phyloP scores from a whole-genome alignment of 2,888 invertebrate genomes.

The Pheosia gnoma region DNA sequence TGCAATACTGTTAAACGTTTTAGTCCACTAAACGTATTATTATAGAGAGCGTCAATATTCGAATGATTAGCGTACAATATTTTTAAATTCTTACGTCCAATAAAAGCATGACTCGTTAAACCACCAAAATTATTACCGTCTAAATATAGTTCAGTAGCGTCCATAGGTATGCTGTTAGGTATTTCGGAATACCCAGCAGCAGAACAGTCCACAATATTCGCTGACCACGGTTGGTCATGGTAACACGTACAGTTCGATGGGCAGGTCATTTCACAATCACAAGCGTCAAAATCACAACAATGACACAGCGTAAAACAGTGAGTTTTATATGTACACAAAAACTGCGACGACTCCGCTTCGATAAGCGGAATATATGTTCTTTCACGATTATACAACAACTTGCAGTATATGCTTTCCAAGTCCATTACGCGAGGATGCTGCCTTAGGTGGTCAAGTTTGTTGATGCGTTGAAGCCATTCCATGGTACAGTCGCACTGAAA shows the following conservation, averaged over 20 bases:
- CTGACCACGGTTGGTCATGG: constrained; percentile 96
- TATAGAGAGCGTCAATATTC: constrained; percentile 92
- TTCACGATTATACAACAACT: constrained; percentile 92
- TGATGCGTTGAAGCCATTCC: constrained; percentile 97
- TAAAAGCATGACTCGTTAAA: constrained; percentile 94
- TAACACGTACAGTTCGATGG: constrained; percentile 97
- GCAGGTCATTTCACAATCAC: constrained; percentile 99
- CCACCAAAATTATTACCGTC: constrained; percentile 96
- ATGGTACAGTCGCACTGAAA: constrained; percentile 97
- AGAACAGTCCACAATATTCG: constrained; percentile 96
- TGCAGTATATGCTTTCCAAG: constrained; percentile 94
- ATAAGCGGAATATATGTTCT: constrained; percentile 93
- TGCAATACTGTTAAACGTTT: constrained; percentile 91
- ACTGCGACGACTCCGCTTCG: constrained; percentile 94
- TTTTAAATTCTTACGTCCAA: constrained; percentile 95
- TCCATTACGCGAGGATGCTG: constrained; percentile 97
- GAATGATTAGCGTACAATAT: constrained; percentile 95
- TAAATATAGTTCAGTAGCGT: constrained; percentile 96
- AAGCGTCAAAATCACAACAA: constrained; percentile 98
- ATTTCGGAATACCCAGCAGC: constrained; percentile 91
- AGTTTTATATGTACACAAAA: constrained; percentile 95
- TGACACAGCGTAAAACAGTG: constrained; percentile 97
- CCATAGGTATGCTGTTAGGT: constrained; percentile 96
- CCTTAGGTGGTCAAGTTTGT: constrained; percentile 91
- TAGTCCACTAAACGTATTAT: constrained; percentile 95